These are phyloP conservation scores for Eclectus roratus DNA, from an alignment of 2,113 vertebrate species.

Conservation along the genomic window DNA sequence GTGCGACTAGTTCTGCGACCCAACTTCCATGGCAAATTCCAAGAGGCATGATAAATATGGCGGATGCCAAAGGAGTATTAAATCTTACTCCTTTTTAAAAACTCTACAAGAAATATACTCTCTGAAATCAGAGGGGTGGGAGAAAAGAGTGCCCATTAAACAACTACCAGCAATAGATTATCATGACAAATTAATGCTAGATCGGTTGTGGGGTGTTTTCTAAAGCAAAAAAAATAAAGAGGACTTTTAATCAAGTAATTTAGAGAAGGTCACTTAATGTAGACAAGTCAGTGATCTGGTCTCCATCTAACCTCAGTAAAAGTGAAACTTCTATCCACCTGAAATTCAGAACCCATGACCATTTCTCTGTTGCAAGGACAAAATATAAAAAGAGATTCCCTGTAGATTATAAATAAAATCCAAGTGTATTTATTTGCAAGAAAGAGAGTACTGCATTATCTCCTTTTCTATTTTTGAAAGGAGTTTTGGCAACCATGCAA, in stretches of 20 bases:
- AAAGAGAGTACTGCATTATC: background rate
- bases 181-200: background rate
- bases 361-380: background rate
- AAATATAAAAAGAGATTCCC: background rate
- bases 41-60: conserved; percentile 33
- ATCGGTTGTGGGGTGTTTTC: background rate
- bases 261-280: background rate
- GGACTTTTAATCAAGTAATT: background rate
- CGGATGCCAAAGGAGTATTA: conserved; percentile 18
- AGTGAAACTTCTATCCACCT: conserved; percentile 46
- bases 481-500: background rate
- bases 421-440: conserved; percentile 11
- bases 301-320: conserved; percentile 8
- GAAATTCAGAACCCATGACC: background rate
- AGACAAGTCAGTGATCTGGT: background rate
- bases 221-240: background rate
- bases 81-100: background rate
- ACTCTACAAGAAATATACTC: background rate
- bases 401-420: background rate
- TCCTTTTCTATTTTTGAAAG: background rate
- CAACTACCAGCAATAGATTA: background rate
- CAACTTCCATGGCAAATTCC: background rate
- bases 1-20: background rate
- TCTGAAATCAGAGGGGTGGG: background rate
- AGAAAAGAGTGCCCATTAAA: background rate